These are phyloP conservation scores for Tricholaema leucomelas DNA, from an alignment of 2,113 vertebrate genomes.

Conservation along the genomic window DNA sequence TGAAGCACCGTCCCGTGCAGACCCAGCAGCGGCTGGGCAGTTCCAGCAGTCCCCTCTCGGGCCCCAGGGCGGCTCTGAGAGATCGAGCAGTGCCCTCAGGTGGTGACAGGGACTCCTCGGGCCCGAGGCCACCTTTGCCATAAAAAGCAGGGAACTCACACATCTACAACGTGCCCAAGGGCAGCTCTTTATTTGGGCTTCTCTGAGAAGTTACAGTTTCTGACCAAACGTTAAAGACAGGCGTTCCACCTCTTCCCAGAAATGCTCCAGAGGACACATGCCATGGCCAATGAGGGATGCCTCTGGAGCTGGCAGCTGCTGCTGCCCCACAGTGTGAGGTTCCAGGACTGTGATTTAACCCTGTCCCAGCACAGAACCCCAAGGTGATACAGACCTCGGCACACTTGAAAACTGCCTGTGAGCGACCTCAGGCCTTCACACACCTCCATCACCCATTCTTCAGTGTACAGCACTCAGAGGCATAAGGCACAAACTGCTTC, in stretches of 20 bases:
- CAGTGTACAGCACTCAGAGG: background rate
- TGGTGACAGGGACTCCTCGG: fast-evolving
- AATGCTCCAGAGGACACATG: fast-evolving
- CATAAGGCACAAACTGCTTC: background rate
- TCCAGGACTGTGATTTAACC: background rate
- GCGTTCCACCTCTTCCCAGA: fast-evolving
- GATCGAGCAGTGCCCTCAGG: constrained; percentile 6
- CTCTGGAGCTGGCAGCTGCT: background rate
- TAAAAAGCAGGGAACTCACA: fast-evolving
- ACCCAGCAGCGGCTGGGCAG: background rate
- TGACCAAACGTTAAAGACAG: fast-evolving
- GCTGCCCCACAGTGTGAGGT: fast-evolving
- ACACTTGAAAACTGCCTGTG: too few relatives aligned
- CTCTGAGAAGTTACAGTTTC: background rate
- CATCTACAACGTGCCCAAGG: fast-evolving
- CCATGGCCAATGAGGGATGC: fast-evolving
- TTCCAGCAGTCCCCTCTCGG: background rate
- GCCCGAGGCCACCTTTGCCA: fast-evolving
- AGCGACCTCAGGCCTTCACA: fast-evolving
- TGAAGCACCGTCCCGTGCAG: background rate
- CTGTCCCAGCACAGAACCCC: background rate
- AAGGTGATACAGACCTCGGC: background rate
- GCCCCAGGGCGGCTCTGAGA: fast-evolving
- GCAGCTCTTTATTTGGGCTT: background rate
- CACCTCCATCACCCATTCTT: background rate